Conservation (phyloP, 2,113 vertebrate genomes). For the Sinocyclocheilus anophthalmus region DNA sequence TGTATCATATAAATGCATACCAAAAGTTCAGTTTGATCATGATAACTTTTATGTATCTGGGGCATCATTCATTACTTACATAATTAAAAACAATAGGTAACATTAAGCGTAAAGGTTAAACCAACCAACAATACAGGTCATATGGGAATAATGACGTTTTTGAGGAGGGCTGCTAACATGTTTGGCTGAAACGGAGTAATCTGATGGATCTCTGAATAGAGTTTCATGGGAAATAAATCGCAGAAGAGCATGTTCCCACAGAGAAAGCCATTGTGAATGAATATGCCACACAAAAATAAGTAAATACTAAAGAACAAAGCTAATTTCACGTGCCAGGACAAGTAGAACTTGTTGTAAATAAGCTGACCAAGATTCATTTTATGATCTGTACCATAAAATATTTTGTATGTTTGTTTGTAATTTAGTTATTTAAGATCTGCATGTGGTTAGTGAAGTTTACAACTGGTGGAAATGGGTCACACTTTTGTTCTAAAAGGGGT, state of each 20-base stretch:
- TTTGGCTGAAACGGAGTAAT: neutral
- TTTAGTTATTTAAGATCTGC: neutral
- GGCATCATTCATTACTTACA: neutral
- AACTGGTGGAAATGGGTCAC: too few relatives aligned
- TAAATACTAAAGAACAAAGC: neutral
- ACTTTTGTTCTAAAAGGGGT: too few relatives aligned
- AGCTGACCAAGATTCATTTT: neutral
- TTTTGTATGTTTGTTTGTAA: neutral
- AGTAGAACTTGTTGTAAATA: neutral
- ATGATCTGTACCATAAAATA: neutral
- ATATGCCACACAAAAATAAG: neutral
- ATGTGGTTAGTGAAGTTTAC: neutral
- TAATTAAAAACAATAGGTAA: conserved; percentile 20
- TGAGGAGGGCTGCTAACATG: neutral
- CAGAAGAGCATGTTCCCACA: conserved; percentile 7
- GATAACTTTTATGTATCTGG: neutral
- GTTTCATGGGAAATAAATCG: conserved; percentile 14
- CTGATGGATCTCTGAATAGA: conserved; percentile 19
- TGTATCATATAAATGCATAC: conserved; percentile 29
- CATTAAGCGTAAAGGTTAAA: neutral
- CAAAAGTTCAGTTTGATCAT: conserved; percentile 1
- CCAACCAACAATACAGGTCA: neutral
- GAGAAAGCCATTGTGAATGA: neutral
- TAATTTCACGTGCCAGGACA: neutral
- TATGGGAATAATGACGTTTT: neutral